Evolutionary conservation across 2,797 vertebrate species (phyloP).

Genomic region (Anableps anableps): DNA sequence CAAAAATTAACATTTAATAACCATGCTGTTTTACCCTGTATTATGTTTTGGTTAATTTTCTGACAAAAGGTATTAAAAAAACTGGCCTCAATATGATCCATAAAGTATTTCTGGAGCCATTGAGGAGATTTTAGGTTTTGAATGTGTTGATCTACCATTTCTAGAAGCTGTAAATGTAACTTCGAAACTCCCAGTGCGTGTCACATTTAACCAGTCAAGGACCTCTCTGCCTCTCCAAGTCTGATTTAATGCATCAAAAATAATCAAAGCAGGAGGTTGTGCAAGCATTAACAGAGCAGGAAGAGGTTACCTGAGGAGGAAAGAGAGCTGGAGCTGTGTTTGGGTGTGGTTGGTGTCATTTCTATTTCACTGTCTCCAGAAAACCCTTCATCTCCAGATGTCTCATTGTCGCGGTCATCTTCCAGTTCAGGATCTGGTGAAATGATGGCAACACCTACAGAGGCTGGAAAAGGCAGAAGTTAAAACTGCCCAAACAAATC

Average conservation of each 20-base stretch:
- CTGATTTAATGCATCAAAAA: background rate
- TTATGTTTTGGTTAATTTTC: too few relatives aligned
- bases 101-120: too few relatives aligned
- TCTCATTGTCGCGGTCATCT: background rate
- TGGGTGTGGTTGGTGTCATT: background rate
- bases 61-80: too few relatives aligned
- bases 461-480: background rate
- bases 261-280: background rate
- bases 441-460: background rate
- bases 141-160: too few relatives aligned
- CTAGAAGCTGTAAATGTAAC: too few relatives aligned
- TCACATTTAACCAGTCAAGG: background rate
- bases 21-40: too few relatives aligned
- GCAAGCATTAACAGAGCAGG: background rate
- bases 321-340: rapidly evolving
- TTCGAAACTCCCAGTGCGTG: background rate
- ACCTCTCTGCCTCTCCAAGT: too few relatives aligned
- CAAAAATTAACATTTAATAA: too few relatives aligned
- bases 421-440: rapidly evolving
- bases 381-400: background rate
- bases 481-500: background rate
- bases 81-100: too few relatives aligned
- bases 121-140: too few relatives aligned
- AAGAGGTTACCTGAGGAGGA: constrained; percentile 2
- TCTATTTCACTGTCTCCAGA: background rate